phyloP scores from a whole-genome alignment of 2,113 vertebrate species.

The Nycticryphes semicollaris region DNA sequence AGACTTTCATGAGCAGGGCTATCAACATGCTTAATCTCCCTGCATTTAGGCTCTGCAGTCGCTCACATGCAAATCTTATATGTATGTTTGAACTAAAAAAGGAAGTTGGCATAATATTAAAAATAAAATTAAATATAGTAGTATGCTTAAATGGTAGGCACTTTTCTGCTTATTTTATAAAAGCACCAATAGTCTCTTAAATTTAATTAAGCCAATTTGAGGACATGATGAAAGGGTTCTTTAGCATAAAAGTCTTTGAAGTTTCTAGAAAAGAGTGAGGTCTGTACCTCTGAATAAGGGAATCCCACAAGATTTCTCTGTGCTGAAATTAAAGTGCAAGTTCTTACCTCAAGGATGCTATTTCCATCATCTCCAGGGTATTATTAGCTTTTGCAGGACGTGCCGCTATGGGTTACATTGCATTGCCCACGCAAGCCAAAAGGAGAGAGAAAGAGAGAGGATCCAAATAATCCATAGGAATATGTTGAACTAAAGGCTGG shows the following conservation, averaged over 20 bases:
- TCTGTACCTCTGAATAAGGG: slow-evolving; percentile 46
- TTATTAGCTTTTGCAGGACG: slow-evolving; percentile 41
- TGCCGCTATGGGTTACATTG: not conserved
- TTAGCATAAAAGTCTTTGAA: slow-evolving; percentile 58
- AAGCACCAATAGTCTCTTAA: not conserved
- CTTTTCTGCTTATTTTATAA: slow-evolving; percentile 23
- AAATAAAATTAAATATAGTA: slow-evolving; percentile 23
- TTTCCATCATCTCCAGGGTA: slow-evolving; percentile 47
- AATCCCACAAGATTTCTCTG: slow-evolving; percentile 55
- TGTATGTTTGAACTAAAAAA: not conserved
- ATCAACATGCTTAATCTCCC: not conserved
- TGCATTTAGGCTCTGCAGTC: not conserved
- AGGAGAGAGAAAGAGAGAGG: slow-evolving; percentile 24
- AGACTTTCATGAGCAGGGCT: not conserved
- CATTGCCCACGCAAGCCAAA: slow-evolving; percentile 28
- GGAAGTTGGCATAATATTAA: not conserved
- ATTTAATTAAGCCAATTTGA: slow-evolving; percentile 56
- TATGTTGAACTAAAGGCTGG: not conserved
- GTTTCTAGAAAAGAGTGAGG: slow-evolving; percentile 53
- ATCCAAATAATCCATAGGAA: not conserved
- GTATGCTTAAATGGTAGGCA: not conserved
- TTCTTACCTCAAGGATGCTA: slow-evolving; percentile 46
- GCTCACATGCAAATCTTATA: not conserved
- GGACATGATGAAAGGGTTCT: slow-evolving; percentile 45
- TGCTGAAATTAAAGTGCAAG: slow-evolving; percentile 53